These are phyloP conservation scores for Pemphigus obesinymphae DNA, from an alignment of 1,140 invertebrate genomes.

Conservation along the genomic window DNA sequence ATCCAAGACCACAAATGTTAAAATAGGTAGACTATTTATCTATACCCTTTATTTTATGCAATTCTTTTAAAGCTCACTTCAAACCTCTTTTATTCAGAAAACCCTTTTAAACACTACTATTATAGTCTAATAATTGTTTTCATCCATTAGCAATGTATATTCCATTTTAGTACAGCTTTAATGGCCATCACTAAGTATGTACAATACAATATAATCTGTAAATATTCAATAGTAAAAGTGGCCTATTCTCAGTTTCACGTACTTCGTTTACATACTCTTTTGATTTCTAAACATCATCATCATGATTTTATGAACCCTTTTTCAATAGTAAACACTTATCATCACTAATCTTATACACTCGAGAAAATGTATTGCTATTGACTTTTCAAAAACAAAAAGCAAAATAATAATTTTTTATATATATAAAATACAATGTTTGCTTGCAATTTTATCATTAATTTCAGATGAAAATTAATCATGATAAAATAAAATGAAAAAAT, in stretches of 20 bases:
- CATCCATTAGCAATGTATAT: slow-evolving; percentile 11
- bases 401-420: too few relatives aligned
- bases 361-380: too few relatives aligned
- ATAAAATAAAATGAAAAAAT: too few relatives aligned
- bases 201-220: not conserved
- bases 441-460: too few relatives aligned
- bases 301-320: not conserved
- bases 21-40: not conserved
- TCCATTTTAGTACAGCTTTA: not conserved
- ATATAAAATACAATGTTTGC: too few relatives aligned
- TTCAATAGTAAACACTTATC: not conserved
- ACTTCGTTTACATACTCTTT: not conserved
- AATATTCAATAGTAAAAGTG: slow-evolving; percentile 7
- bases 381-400: too few relatives aligned
- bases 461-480: too few relatives aligned
- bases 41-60: slow-evolving; percentile 9
- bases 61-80: slow-evolving; percentile 2
- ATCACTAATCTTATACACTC: not conserved
- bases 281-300: not conserved
- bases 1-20: not conserved
- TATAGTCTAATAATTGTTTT: slow-evolving; percentile 16
- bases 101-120: slow-evolving; percentile 22
- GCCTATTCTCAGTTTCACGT: not conserved
- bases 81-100: slow-evolving; percentile 7
- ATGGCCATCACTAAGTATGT: not conserved